Conservation (phyloP, 2,888 invertebrate genomes). For the Diplolepis rosae region DNA sequence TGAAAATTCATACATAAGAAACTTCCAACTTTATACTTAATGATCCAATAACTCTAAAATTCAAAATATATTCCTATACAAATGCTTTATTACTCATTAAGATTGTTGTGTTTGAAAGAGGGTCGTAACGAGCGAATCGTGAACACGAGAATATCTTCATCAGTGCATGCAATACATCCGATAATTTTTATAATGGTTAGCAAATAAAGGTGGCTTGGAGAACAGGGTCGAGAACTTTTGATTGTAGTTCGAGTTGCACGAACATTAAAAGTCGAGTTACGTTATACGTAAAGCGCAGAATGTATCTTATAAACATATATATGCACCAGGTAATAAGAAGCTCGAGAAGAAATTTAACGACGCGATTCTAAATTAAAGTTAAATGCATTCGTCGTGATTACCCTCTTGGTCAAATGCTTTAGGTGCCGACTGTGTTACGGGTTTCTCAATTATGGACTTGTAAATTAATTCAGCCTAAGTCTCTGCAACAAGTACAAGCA, state of each 20-base stretch:
- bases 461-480: slow-evolving; percentile 13
- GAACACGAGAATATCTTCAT: too few species aligned
- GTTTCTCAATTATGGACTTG: slow-evolving; percentile 16
- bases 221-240: slow-evolving; percentile 7
- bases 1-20: too few species aligned
- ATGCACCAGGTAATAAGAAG: slow-evolving; percentile 46
- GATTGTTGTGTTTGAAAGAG: too few species aligned
- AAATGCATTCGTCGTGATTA: slow-evolving; percentile 36
- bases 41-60: too few species aligned
- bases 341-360: slow-evolving; percentile 58
- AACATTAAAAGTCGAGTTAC: slow-evolving; percentile 3
- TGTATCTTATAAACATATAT: slow-evolving; percentile 25
- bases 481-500: slow-evolving; percentile 39
- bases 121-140: too few species aligned
- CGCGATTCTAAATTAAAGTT: slow-evolving; percentile 53
- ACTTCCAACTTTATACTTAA: too few species aligned
- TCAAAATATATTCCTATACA: too few species aligned
- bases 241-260: slow-evolving; percentile 1
- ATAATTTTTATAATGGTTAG: too few species aligned
- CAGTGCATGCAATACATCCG: too few species aligned
- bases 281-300: slow-evolving; percentile 19
- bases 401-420: slow-evolving; percentile 1
- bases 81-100: too few species aligned
- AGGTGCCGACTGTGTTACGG: slow-evolving; percentile 5
- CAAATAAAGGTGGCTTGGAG: too few species aligned